Percentiles rank a stretch among this genome's conserved stretches.
Evolutionary conservation across 2,797 vertebrate species (phyloP).

Genomic region (Bovichtus diacanthus): DNA sequence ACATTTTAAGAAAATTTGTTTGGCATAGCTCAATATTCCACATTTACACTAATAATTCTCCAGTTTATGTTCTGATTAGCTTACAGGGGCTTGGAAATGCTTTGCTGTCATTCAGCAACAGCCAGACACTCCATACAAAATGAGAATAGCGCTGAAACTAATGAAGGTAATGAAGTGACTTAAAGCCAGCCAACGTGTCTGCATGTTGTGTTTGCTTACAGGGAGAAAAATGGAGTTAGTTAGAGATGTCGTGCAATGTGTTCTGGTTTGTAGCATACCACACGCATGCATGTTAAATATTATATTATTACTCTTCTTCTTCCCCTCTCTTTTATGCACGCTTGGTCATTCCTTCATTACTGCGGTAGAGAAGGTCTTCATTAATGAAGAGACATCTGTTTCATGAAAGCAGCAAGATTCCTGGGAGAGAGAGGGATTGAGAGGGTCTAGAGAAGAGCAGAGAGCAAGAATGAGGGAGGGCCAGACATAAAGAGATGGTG

Average conservation of each 20-base stretch:
- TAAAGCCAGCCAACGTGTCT: constrained; percentile 14
- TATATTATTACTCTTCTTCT: constrained; percentile 23
- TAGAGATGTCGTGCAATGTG: constrained; percentile 19
- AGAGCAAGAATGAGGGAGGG: constrained; percentile 47
- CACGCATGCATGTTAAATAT: constrained; percentile 35
- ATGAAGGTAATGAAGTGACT: constrained; percentile 24
- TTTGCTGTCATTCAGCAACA: constrained; percentile 10
- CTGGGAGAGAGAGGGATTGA: constrained; percentile 60
- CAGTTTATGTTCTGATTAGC: constrained; percentile 9
- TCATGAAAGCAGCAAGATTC: constrained; percentile 82
- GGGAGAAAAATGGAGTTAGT: constrained; percentile 6
- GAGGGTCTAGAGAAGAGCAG: constrained; percentile 43
- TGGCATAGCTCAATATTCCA: background rate
- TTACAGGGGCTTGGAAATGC: constrained; percentile 9
- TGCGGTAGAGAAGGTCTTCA: constrained; percentile 69
- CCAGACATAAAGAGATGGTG: constrained; percentile 40
- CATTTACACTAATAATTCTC: constrained; percentile 14
- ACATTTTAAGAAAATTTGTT: too few species aligned
- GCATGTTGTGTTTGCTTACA: constrained; percentile 18
- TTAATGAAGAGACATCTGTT: constrained; percentile 84
- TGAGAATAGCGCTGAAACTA: constrained; percentile 2
- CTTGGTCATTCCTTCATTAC: constrained; percentile 61
- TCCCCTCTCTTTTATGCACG: constrained; percentile 9
- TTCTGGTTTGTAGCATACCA: constrained; percentile 31
- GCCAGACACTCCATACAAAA: constrained; percentile 6